phyloP scores from a whole-genome alignment of 2,888 invertebrate genomes.

The Nysson spinosus region DNA sequence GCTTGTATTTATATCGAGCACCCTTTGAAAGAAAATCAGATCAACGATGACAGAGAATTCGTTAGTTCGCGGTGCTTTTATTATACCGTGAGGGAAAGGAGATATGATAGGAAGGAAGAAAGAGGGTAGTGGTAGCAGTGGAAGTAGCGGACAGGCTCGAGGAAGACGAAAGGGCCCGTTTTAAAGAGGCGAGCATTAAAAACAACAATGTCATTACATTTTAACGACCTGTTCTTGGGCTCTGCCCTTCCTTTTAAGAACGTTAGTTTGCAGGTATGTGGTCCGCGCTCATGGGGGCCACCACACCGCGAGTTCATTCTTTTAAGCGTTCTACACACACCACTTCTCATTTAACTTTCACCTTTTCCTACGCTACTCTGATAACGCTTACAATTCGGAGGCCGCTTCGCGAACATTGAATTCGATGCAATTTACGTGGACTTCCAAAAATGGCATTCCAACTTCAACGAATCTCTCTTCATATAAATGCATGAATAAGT shows the following conservation, averaged over 20 bases:
- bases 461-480: too few species aligned
- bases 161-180: constrained; percentile 76
- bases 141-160: constrained; percentile 75
- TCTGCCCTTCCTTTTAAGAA: constrained; percentile 64
- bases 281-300: constrained; percentile 58
- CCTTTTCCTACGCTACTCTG: too few species aligned
- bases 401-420: too few species aligned
- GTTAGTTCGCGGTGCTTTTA: constrained; percentile 9
- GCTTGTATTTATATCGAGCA: too few species aligned
- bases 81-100: constrained; percentile 15
- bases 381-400: too few species aligned
- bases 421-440: too few species aligned
- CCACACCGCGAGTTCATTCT: too few species aligned
- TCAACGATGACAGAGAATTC: constrained; percentile 8
- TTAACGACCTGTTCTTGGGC: constrained; percentile 72
- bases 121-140: constrained; percentile 57
- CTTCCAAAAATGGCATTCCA: too few species aligned
- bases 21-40: constrained; percentile 6
- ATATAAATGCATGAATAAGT: too few species aligned
- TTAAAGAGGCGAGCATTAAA: constrained; percentile 72
- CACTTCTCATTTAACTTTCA: too few species aligned
- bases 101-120: constrained; percentile 33
- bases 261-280: constrained; percentile 69
- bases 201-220: constrained; percentile 75
- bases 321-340: too few species aligned